Percentiles rank a stretch among this genome's conserved stretches.
Conservation (phyloP, 2,888 invertebrate genomes). For the Mythimna pallens region DNA sequence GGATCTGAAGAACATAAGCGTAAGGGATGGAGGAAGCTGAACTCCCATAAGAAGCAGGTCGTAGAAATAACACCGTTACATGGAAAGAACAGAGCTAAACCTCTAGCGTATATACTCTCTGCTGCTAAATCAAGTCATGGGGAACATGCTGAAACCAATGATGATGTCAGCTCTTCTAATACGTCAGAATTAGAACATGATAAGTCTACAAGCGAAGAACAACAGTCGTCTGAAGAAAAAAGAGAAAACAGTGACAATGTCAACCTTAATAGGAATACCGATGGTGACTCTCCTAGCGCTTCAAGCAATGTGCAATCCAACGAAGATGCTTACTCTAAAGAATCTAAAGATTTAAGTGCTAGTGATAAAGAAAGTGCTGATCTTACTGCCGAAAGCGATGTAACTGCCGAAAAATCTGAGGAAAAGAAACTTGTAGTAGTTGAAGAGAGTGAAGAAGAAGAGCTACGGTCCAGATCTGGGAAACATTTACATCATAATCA, state of each 20-base stretch:
- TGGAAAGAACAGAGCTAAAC: constrained; percentile 57
- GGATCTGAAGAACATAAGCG: constrained; percentile 49
- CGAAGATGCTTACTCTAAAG: constrained; percentile 19
- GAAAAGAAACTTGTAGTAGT: constrained; percentile 5
- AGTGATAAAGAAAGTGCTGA: constrained; percentile 34
- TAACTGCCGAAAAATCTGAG: constrained; percentile 19
- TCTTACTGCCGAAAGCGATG: constrained; percentile 14
- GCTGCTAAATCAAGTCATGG: constrained; percentile 45
- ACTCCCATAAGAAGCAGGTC: constrained; percentile 57
- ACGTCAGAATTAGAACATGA: constrained; percentile 41
- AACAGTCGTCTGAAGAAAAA: constrained; percentile 40
- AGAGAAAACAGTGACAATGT: constrained; percentile 9
- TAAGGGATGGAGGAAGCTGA: constrained; percentile 45
- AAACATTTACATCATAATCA: neutral
- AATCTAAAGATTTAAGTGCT: constrained; percentile 16
- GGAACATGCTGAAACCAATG: constrained; percentile 14
- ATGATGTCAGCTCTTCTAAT: constrained; percentile 42
- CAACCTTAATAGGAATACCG: constrained; percentile 1
- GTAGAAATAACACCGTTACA: constrained; percentile 59
- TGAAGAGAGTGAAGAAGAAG: constrained; percentile 34
- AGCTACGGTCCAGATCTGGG: neutral
- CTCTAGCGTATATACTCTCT: constrained; percentile 58
- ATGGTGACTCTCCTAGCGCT: constrained; percentile 11
- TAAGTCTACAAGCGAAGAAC: constrained; percentile 49
- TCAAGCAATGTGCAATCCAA: constrained; percentile 31